phyloP scores from a whole-genome alignment of 2,113 vertebrate species.

The Erythrolamprus reginae region DNA sequence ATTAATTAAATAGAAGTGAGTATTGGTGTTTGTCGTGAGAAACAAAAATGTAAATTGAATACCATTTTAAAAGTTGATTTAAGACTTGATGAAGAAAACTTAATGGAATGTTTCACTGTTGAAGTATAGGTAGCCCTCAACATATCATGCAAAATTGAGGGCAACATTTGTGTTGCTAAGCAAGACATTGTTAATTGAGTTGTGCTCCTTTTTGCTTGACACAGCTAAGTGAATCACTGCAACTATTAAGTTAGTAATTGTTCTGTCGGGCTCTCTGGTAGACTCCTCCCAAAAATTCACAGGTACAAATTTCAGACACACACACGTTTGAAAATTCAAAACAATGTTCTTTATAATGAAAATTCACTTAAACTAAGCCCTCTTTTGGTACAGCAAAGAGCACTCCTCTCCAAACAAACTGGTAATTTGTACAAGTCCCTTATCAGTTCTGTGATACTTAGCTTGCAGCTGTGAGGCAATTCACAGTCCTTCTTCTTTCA shows the following conservation, averaged over 20 bases:
- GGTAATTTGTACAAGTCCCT: too few species aligned
- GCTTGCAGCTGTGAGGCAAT: too few species aligned
- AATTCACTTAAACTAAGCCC: too few species aligned
- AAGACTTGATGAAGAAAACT: not conserved
- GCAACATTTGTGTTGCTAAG: not conserved
- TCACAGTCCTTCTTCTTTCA: too few species aligned
- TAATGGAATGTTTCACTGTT: not conserved
- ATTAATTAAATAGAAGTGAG: not conserved
- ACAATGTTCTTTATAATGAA: too few species aligned
- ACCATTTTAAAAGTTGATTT: not conserved
- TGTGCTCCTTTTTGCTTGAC: not conserved
- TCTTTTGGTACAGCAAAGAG: too few species aligned
- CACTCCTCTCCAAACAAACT: too few species aligned
- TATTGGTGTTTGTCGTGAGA: not conserved
- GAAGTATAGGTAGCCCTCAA: not conserved
- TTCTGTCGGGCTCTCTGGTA: too few species aligned
- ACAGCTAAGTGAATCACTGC: not conserved
- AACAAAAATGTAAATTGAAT: not conserved
- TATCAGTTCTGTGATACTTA: too few species aligned
- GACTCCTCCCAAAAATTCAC: too few species aligned
- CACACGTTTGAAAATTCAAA: too few species aligned
- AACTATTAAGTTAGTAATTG: not conserved
- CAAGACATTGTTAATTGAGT: not conserved
- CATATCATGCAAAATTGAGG: not conserved
- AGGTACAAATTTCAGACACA: too few species aligned